phyloP scores from a whole-genome alignment of 2,113 vertebrate genomes.

The Chionis minor region DNA sequence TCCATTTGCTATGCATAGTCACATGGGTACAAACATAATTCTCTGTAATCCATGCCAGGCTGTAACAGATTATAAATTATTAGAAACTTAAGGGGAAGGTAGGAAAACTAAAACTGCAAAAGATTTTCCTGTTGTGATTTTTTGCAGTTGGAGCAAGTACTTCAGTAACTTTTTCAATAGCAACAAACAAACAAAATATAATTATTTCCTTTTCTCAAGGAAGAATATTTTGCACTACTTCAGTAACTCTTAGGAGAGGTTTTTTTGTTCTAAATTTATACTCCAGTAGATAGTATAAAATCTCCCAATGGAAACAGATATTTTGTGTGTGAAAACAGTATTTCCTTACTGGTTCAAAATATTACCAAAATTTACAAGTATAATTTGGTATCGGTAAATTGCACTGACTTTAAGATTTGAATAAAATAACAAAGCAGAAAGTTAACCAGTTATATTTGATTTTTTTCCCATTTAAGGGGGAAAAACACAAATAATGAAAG shows the following conservation, averaged over 20 bases:
- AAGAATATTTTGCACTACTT: not conserved
- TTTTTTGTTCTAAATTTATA: not conserved
- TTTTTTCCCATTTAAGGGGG: not conserved
- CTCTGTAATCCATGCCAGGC: not conserved
- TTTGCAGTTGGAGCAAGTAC: not conserved
- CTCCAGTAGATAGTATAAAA: not conserved
- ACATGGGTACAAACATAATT: not conserved
- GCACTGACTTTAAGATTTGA: not conserved
- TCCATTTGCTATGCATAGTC: not conserved
- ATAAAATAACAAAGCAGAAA: not conserved
- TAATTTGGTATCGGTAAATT: not conserved
- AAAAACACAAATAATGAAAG: not conserved
- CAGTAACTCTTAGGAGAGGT: not conserved
- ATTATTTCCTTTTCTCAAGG: not conserved
- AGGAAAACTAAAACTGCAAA: not conserved
- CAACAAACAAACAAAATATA: not conserved
- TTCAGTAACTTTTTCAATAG: not conserved
- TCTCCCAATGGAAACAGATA: not conserved
- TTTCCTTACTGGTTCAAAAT: not conserved
- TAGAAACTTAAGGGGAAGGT: not conserved
- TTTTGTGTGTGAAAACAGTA: not conserved
- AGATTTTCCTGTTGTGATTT: not conserved
- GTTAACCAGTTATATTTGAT: not conserved
- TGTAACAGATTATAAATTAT: not conserved
- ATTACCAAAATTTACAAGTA: not conserved